Conservation (phyloP, 1,140 invertebrate species). For the Cydia amplana region DNA sequence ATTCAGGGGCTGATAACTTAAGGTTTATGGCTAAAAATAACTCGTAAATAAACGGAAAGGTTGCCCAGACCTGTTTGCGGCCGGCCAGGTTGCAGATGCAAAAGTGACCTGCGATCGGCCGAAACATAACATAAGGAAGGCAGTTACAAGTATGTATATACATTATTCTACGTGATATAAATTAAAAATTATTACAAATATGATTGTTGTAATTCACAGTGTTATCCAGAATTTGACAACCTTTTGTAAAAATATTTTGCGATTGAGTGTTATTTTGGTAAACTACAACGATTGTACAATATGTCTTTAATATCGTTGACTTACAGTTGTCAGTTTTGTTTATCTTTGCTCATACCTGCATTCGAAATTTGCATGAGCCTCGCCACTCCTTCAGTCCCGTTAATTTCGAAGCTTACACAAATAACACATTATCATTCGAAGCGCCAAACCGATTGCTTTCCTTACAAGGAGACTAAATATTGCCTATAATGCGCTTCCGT, state of each 20-base stretch:
- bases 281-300: too few species aligned
- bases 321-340: background rate
- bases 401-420: constrained; percentile 61
- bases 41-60: constrained; percentile 65
- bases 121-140: background rate
- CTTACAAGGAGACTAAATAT: constrained; percentile 21
- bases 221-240: too few species aligned
- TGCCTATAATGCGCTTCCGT: constrained; percentile 16
- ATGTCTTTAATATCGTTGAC: too few species aligned
- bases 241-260: too few species aligned
- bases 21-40: constrained; percentile 62
- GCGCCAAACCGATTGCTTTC: constrained; percentile 50
- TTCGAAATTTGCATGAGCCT: background rate
- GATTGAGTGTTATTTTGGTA: too few species aligned
- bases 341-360: background rate
- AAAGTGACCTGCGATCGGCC: background rate
- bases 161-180: background rate
- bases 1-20: constrained; percentile 44
- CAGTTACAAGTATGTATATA: too few species aligned
- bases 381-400: constrained; percentile 52
- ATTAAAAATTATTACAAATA: background rate
- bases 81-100: background rate
- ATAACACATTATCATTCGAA: constrained; percentile 56
- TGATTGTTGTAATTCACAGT: too few species aligned
- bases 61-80: constrained; percentile 55